phyloP scores from a whole-genome alignment of 2,888 invertebrate species.

The Druceiella hillmani region DNA sequence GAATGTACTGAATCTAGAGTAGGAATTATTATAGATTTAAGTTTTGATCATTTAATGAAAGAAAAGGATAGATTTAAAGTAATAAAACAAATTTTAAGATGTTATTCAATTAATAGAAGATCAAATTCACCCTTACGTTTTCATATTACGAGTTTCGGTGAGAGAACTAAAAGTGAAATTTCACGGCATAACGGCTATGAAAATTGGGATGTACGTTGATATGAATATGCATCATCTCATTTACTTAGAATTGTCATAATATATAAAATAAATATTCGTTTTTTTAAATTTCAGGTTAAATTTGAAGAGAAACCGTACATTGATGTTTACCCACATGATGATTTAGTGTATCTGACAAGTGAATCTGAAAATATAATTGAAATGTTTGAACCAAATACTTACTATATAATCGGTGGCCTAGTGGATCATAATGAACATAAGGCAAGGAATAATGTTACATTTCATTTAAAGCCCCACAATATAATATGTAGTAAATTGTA shows the following conservation, averaged over 20 bases:
- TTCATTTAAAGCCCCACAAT: too few relatives aligned
- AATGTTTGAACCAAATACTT: conserved; percentile 65
- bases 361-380: conserved; percentile 87
- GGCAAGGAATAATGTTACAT: too few relatives aligned
- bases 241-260: conserved; percentile 7
- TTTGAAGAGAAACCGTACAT: conserved; percentile 63
- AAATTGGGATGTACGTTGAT: conserved; percentile 80
- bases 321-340: conserved; percentile 67
- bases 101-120: conserved; percentile 87
- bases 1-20: conserved; percentile 62
- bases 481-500: too few relatives aligned
- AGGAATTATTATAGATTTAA: conserved; percentile 79
- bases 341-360: conserved; percentile 86
- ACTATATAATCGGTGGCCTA: conserved; percentile 94
- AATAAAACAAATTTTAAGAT: conserved; percentile 83
- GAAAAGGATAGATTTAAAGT: conserved; percentile 85
- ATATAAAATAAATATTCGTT: conserved; percentile 5
- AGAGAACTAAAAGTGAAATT: conserved; percentile 67
- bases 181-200: conserved; percentile 80
- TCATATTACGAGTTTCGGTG: conserved; percentile 74
- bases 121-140: conserved; percentile 74
- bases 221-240: conserved; percentile 2
- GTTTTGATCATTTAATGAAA: conserved; percentile 88
- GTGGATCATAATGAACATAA: conserved; percentile 97
- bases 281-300: conserved; percentile 50